Conservation (phyloP, 2,888 invertebrate genomes). For the Volucella inflata region DNA sequence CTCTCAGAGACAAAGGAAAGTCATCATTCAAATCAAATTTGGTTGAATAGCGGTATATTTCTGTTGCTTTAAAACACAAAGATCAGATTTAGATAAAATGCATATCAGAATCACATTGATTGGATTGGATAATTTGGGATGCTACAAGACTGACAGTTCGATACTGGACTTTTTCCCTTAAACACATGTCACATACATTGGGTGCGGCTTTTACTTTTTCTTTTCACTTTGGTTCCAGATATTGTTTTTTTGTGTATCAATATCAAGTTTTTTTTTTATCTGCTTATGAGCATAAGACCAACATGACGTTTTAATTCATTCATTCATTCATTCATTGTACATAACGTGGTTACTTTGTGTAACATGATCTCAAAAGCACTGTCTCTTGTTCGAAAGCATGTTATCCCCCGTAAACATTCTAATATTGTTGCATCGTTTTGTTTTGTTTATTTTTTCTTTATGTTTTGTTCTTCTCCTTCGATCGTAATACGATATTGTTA, state of each 20-base stretch:
- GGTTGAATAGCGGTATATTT: no score
- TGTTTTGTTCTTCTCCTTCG: not conserved
- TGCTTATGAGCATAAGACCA: slow-evolving; percentile 5
- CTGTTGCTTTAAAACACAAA: no score
- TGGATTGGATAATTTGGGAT: no score
- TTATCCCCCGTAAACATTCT: slow-evolving; percentile 35
- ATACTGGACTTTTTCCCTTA: not conserved
- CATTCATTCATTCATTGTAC: slow-evolving; percentile 33
- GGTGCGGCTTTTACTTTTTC: not conserved
- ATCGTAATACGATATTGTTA: slow-evolving; percentile 54
- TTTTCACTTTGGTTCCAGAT: not conserved
- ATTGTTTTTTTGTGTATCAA: not conserved
- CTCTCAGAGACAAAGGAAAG: no score
- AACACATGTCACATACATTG: not conserved
- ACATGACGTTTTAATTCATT: slow-evolving; percentile 11
- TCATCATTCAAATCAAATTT: no score
- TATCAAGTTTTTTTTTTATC: not conserved
- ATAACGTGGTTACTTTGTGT: slow-evolving; percentile 50
- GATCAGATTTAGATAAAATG: no score
- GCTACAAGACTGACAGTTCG: no score
- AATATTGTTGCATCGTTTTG: slow-evolving; percentile 64
- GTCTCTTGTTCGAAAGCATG: slow-evolving; percentile 25
- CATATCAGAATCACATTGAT: no score
- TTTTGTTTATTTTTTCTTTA: slow-evolving; percentile 45
- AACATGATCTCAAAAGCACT: slow-evolving; percentile 58